Evolutionary conservation across 2,797 vertebrate genomes (phyloP).

Genomic region (Parauchenoglanis ngamensis): DNA sequence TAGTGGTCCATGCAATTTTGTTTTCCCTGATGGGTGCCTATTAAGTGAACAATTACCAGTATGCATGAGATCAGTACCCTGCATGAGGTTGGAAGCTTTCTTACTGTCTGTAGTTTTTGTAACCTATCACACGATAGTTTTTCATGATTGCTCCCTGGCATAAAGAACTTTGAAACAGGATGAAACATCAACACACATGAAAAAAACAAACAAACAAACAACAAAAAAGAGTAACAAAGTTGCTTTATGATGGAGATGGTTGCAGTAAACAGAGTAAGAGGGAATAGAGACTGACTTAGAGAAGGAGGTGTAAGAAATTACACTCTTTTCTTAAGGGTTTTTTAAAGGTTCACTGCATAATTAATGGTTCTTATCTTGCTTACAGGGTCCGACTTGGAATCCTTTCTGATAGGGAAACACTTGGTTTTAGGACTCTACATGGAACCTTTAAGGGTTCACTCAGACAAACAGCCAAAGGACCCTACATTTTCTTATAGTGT

Average conservation of each 20-base stretch:
- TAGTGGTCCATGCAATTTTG: conserved; percentile 16
- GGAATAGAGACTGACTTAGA: neutral
- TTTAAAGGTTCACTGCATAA: neutral
- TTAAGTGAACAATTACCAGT: conserved; percentile 21
- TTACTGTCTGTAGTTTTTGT: neutral
- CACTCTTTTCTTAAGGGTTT: neutral
- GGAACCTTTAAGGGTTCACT: neutral
- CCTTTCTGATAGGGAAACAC: neutral
- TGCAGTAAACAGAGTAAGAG: neutral
- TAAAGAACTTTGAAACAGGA: neutral
- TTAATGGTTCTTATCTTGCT: neutral
- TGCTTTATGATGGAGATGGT: neutral
- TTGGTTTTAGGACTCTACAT: neutral
- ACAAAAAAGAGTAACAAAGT: neutral
- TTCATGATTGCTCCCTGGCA: neutral
- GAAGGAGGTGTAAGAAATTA: neutral
- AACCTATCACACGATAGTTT: neutral
- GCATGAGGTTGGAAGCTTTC: conserved; percentile 13
- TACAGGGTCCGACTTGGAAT: neutral
- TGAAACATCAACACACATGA: neutral
- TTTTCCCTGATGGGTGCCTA: conserved; percentile 5
- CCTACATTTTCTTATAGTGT: neutral
- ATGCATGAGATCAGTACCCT: neutral
- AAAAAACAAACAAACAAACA: neutral
- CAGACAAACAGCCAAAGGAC: neutral